phyloP scores from a whole-genome alignment of 2,888 invertebrate genomes.

The Melanchra persicariae region DNA sequence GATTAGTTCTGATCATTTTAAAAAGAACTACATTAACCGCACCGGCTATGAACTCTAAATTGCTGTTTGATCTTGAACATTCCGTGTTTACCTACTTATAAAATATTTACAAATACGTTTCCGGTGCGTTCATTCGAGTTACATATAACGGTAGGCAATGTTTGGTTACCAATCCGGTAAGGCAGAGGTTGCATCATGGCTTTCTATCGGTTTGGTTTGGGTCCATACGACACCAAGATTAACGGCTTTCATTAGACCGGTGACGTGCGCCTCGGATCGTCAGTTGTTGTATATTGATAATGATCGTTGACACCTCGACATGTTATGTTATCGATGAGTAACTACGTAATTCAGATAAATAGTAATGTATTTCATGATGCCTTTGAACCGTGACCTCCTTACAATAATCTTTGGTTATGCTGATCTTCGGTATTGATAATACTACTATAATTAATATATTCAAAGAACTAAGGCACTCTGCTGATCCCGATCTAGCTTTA shows the following conservation, averaged over 20 bases:
- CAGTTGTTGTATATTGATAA: conserved; percentile 70
- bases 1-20: neutral
- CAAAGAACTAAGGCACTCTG: too few relatives aligned
- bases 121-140: conserved; percentile 51
- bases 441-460: too few relatives aligned
- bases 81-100: conserved; percentile 50
- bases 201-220: conserved; percentile 77
- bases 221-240: conserved; percentile 72
- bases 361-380: conserved; percentile 56
- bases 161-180: conserved; percentile 71
- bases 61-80: conserved; percentile 48
- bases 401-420: conserved; percentile 26
- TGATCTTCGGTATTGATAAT: conserved; percentile 36
- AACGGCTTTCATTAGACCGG: conserved; percentile 78
- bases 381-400: conserved; percentile 58
- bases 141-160: conserved; percentile 61
- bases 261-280: conserved; percentile 65
- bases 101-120: conserved; percentile 53
- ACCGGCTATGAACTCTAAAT: conserved; percentile 5
- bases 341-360: conserved; percentile 68
- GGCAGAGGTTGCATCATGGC: conserved; percentile 77
- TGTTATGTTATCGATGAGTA: conserved; percentile 65
- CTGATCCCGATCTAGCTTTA: too few relatives aligned
- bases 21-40: neutral
- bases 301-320: conserved; percentile 66